These are phyloP conservation scores for Macroteleia sp. DNA, from an alignment of 2,888 invertebrate species.

Conservation along the genomic window DNA sequence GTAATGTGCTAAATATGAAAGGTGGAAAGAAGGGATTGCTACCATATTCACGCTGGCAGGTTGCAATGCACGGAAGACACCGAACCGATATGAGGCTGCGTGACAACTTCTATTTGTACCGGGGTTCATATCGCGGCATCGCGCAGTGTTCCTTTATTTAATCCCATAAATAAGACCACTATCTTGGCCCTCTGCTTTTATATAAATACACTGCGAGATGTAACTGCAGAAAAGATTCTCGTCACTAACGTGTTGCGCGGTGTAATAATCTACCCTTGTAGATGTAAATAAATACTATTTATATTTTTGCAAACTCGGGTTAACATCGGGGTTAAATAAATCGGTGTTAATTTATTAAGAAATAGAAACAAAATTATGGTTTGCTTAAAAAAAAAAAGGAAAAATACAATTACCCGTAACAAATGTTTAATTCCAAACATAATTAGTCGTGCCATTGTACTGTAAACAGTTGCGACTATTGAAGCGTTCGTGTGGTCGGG, in stretches of 20 bases:
- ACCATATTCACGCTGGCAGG: conserved; percentile 69
- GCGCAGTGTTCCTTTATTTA: conserved; percentile 80
- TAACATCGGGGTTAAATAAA: background rate
- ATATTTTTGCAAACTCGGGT: conserved; percentile 1
- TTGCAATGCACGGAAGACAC: conserved; percentile 73
- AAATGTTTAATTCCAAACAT: background rate
- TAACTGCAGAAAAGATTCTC: conserved; percentile 40
- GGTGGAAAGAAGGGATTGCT: conserved; percentile 57
- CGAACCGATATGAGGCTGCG: conserved; percentile 71
- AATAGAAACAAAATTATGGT: background rate
- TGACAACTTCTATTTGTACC: conserved; percentile 79
- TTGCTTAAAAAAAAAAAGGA: too few relatives aligned
- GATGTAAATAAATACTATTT: conserved; percentile 23
- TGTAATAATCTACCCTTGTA: conserved; percentile 40
- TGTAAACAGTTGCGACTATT: background rate
- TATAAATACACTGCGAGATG: conserved; percentile 61
- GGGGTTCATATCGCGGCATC: conserved; percentile 77
- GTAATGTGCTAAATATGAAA: conserved; percentile 50
- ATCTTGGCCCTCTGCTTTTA: conserved; percentile 76
- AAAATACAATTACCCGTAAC: background rate
- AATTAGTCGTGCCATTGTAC: conserved; percentile 11
- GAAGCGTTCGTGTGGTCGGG: conserved; percentile 19
- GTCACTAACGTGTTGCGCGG: conserved; percentile 45
- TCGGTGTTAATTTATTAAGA: background rate
- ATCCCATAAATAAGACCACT: conserved; percentile 81